A percentile compares a stretch with the other conserved stretches of the same genome.
phyloP scores from a whole-genome alignment of 64 coral and sea anemone genomes.

The Exaiptasia diaphana region DNA sequence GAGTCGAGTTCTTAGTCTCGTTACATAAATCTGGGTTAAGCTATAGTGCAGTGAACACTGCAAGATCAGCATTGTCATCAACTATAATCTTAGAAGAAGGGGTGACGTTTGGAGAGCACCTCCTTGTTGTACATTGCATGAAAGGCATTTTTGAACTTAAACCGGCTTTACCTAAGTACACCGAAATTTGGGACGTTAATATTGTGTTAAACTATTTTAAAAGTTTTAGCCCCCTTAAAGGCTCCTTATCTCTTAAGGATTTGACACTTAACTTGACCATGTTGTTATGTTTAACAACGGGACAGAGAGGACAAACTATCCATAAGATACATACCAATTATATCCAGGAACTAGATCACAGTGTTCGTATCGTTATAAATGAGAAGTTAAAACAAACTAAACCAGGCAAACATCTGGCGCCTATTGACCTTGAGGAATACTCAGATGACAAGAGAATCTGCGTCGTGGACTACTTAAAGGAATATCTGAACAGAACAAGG shows the following conservation, averaged over 20 bases:
- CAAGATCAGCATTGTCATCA: conserved; percentile 28
- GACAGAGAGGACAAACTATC: conserved; percentile 15
- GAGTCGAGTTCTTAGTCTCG: conserved; percentile 32
- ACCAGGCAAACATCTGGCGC: conserved; percentile 3
- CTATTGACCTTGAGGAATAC: neutral
- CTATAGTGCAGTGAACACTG: conserved; percentile 39
- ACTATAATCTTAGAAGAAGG: too few species aligned
- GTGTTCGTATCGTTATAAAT: neutral
- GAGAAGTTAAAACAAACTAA: neutral
- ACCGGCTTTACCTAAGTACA: conserved; percentile 19
- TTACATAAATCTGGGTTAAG: conserved; percentile 24
- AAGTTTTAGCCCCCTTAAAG: neutral
- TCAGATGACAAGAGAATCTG: conserved; percentile 2
- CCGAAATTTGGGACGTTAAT: conserved; percentile 35
- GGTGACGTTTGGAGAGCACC: conserved; percentile 43
- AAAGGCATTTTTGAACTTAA: conserved; percentile 54
- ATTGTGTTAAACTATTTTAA: neutral
- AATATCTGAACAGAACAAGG: neutral
- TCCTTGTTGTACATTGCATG: conserved; percentile 31
- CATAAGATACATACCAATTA: conserved; percentile 13
- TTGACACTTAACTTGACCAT: conserved; percentile 28
- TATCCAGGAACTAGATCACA: conserved; percentile 5
- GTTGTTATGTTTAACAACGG: neutral
- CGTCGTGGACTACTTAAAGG: conserved; percentile 6
- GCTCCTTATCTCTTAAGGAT: conserved; percentile 8